A percentile compares a stretch with the other conserved stretches of the same genome.
Conservation (phyloP, 2,113 vertebrate genomes). For the Corythoichthys intestinalis region DNA sequence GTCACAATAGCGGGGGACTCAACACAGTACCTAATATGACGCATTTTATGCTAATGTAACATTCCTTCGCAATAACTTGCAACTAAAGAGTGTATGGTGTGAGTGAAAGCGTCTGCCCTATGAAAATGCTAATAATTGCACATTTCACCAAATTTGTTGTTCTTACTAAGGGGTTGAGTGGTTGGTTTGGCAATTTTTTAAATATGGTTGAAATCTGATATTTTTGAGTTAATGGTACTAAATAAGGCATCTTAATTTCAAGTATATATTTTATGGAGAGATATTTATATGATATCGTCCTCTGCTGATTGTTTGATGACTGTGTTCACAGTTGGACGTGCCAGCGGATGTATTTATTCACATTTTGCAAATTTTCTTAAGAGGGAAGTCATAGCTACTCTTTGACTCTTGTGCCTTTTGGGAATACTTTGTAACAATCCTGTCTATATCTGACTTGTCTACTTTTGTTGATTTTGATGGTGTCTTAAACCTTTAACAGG, state of each 20-base stretch:
- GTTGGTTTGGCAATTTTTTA: constrained; percentile 53
- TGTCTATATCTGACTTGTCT: constrained; percentile 31
- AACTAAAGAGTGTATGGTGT: constrained; percentile 15
- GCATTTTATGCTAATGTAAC: constrained; percentile 3
- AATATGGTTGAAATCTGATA: constrained; percentile 56
- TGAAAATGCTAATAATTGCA: constrained; percentile 60
- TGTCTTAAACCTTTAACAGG: constrained; percentile 27
- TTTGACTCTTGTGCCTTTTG: constrained; percentile 64
- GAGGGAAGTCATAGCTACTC: constrained; percentile 37
- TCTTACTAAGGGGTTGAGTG: constrained; percentile 48
- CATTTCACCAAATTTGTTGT: constrained; percentile 50
- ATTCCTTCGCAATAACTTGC: constrained; percentile 53
- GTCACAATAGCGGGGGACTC: constrained; percentile 13
- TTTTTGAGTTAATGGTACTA: constrained; percentile 65
- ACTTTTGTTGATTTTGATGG: constrained; percentile 24
- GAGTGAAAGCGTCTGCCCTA: constrained; percentile 40
- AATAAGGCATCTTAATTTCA: constrained; percentile 41
- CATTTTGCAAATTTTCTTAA: constrained; percentile 62
- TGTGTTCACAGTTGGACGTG: constrained; percentile 53
- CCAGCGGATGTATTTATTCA: constrained; percentile 72
- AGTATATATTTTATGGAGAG: constrained; percentile 55
- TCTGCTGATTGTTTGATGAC: constrained; percentile 58
- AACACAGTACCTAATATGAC: constrained; percentile 20
- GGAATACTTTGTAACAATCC: constrained; percentile 44
- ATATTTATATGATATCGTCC: constrained; percentile 53